Evolutionary conservation across 1,140 invertebrate genomes (phyloP), one percentile per base, ranked within the genome.

Genomic region (Aphaenogaster floridana): DNA sequence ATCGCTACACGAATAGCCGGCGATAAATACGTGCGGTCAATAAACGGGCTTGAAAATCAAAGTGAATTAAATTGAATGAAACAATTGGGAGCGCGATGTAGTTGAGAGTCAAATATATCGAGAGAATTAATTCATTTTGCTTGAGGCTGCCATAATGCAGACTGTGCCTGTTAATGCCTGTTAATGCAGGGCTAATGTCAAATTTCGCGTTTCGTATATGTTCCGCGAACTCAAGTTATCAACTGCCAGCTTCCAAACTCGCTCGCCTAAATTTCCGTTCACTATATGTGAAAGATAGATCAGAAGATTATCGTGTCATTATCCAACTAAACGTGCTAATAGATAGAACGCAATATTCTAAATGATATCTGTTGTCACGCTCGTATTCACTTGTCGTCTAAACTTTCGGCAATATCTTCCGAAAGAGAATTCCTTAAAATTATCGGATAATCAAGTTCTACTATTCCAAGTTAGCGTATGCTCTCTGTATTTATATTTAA

Each of bases 161-260:
- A 28, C 28, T 28, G 28, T 28, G 28, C 28, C 28, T 28, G 28
- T 28, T 28, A 28, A 28, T 28, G 28, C 28, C 28, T 28, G 8
- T 57, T 59, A 79, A 42, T 34, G 28, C 48, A 66, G n/a, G n/a
- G 13, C 42, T 76, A 76, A 59, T 17, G 52, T 21, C 13, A 39
- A 54, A 34, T 72, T 57, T 78, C 45, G n/a, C 76, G n/a, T 72
- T 48, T 54, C 69, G 17, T 61, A 15, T 52, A 89, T 39, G 76
- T 76, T 69, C 50, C 59, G 66, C 78, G 78, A 77, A 77, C 42
- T 21, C 21, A 39, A 78, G 57, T 78, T 63, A 63, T 78, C 61
- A 93, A 92, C 88, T n/a, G n/a, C 45, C 61, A 92, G 88, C 87
- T 93, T 91, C 76, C 76, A 91, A 92, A 93, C 86, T 91, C 88